Conservation (phyloP, 2,797 vertebrate genomes). For the Argyrosomus regius region DNA sequence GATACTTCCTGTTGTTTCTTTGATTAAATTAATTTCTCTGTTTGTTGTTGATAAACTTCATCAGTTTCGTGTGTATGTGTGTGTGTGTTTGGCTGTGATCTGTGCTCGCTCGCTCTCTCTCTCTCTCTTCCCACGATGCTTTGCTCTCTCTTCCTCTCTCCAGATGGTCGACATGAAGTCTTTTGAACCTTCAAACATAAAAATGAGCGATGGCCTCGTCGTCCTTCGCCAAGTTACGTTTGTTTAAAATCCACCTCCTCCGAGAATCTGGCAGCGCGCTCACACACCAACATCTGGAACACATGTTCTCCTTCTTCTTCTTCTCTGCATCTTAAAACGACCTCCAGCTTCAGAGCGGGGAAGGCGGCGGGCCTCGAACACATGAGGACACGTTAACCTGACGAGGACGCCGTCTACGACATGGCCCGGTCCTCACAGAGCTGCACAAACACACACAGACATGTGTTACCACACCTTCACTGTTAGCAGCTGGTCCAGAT, state of each 20-base stretch:
- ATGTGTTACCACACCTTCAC: no score
- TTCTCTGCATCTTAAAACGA: conserved; percentile 60
- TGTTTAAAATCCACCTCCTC: conserved; percentile 84
- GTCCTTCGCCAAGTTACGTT: conserved; percentile 75
- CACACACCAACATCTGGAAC: conserved; percentile 82
- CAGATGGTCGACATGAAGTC: conserved; percentile 74
- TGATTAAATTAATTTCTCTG: background rate
- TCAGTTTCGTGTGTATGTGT: background rate
- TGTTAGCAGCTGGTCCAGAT: no score
- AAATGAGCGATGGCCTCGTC: conserved; percentile 78
- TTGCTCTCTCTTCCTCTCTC: conserved; percentile 65
- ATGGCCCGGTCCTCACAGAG: no score
- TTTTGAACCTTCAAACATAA: conserved; percentile 77
- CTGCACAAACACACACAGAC: no score
- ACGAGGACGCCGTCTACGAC: no score
- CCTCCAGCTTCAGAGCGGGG: conserved; percentile 48
- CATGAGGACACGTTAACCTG: no score
- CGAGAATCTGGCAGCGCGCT: conserved; percentile 78
- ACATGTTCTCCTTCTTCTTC: conserved; percentile 69
- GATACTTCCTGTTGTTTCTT: background rate
- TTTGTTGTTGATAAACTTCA: background rate
- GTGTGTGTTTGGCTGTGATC: no score
- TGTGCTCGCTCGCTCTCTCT: no score
- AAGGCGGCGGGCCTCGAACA: no score
- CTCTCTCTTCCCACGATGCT: conserved; percentile 70